These are phyloP conservation scores for Magallana nippona DNA, from an alignment of 2,888 invertebrate species.

Conservation along the genomic window DNA sequence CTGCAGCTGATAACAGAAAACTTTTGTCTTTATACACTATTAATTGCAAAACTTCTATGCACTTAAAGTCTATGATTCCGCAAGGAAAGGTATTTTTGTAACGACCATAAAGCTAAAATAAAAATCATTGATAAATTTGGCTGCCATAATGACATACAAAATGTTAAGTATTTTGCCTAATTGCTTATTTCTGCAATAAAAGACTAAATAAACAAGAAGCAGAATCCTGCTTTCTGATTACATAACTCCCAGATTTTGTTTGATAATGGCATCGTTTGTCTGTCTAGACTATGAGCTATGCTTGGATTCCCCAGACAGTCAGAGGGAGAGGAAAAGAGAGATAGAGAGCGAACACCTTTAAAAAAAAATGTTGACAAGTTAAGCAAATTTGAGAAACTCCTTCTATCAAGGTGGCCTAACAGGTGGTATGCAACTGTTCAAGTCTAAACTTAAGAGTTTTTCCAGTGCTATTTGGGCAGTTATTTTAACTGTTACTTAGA, in stretches of 20 bases:
- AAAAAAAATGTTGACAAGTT: slow-evolving; percentile 24
- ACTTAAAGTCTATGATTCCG: background rate
- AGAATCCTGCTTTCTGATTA: background rate
- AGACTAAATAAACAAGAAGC: slow-evolving; percentile 18
- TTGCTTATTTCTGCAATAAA: slow-evolving; percentile 33
- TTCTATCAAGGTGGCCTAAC: slow-evolving; percentile 21
- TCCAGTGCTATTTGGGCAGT: too few relatives aligned
- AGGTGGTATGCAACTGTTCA: background rate
- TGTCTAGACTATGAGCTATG: slow-evolving; percentile 21
- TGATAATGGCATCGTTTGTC: slow-evolving; percentile 21
- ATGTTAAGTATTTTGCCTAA: slow-evolving; percentile 22
- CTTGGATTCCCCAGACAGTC: background rate
- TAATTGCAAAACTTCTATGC: too few relatives aligned
- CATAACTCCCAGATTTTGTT: slow-evolving; percentile 15
- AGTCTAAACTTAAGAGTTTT: background rate
- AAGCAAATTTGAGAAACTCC: background rate
- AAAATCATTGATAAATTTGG: slow-evolving; percentile 11
- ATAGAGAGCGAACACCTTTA: slow-evolving; percentile 5
- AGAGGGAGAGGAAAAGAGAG: background rate
- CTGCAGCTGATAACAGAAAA: background rate
- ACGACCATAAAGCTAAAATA: background rate
- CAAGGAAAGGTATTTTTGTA: slow-evolving; percentile 5
- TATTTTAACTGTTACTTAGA: background rate
- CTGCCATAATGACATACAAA: slow-evolving; percentile 1
- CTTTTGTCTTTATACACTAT: background rate